Conservation (phyloP, 2,888 invertebrate genomes). For the Ditula angustiorana region DNA sequence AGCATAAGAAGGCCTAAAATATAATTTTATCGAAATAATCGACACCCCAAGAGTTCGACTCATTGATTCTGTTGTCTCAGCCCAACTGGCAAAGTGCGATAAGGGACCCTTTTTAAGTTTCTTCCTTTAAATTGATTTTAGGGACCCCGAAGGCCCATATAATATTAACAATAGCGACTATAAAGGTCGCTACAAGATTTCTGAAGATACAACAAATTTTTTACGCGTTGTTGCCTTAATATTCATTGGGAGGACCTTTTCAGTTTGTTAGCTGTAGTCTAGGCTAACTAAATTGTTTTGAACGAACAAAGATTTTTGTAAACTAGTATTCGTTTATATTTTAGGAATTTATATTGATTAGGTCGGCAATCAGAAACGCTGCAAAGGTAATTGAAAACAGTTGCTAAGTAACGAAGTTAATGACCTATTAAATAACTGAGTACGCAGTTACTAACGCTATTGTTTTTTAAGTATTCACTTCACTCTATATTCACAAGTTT, state of each 20-base stretch:
- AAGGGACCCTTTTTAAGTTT: slow-evolving; percentile 74
- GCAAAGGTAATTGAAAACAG: too few relatives aligned
- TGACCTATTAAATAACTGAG: too few relatives aligned
- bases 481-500: too few relatives aligned
- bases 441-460: too few relatives aligned
- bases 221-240: slow-evolving; percentile 48
- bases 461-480: too few relatives aligned
- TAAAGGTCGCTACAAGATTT: slow-evolving; percentile 56
- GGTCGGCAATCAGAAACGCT: too few relatives aligned
- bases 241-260: background rate
- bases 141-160: slow-evolving; percentile 62
- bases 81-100: slow-evolving; percentile 71
- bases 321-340: background rate
- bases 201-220: slow-evolving; percentile 50
- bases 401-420: too few relatives aligned
- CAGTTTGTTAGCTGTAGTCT: background rate
- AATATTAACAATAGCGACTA: slow-evolving; percentile 65
- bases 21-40: slow-evolving; percentile 44
- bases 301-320: background rate
- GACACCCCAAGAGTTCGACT: slow-evolving; percentile 43
- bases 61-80: slow-evolving; percentile 63
- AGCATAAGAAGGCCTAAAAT: slow-evolving; percentile 38
- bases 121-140: slow-evolving; percentile 75
- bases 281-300: background rate
- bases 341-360: too few relatives aligned